Conservation (phyloP, 2,113 vertebrate species). For the Suncus etruscus region DNA sequence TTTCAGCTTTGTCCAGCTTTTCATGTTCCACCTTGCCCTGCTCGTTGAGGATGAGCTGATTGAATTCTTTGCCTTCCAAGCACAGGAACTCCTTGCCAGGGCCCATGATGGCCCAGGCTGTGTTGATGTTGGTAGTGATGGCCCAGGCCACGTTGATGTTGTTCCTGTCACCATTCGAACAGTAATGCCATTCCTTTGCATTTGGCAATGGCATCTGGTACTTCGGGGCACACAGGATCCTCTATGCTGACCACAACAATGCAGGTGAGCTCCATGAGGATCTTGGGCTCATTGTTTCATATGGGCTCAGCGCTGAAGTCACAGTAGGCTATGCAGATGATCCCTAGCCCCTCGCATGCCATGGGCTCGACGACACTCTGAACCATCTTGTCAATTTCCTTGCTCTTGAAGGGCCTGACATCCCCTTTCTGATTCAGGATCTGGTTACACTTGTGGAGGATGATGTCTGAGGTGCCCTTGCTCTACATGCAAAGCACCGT, state of each 20-base stretch:
- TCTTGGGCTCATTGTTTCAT: conserved; percentile 94
- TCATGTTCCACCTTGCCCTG: conserved; percentile 99
- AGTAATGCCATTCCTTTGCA: conserved; percentile 95
- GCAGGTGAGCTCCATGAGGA: conserved; percentile 94
- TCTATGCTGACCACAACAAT: conserved; percentile 96
- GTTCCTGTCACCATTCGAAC: conserved; percentile 99
- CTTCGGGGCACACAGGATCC: conserved; percentile 97
- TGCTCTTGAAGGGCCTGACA: conserved; percentile 89
- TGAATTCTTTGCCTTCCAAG: conserved; percentile 98
- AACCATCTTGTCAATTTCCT: conserved; percentile 96
- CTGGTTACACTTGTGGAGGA: conserved; percentile 96
- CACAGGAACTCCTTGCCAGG: conserved; percentile 96
- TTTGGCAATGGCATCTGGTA: conserved; percentile 94
- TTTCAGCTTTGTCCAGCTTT: conserved; percentile 97
- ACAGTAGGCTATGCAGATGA: conserved; percentile 95
- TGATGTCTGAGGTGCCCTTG: conserved; percentile 98
- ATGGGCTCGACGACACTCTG: conserved; percentile 96
- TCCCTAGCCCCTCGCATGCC: conserved; percentile 95
- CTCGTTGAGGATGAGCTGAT: conserved; percentile 96
- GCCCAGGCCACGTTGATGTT: conserved; percentile 98
- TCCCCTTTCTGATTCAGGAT: conserved; percentile 93
- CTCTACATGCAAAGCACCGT: conserved; percentile 96
- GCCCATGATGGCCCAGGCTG: conserved; percentile 93
- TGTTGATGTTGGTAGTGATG: conserved; percentile 92
- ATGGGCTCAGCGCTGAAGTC: conserved; percentile 92